Evolutionary conservation across 2,797 vertebrate genomes (phyloP).

Genomic region (Xiphophorus birchmanni): DNA sequence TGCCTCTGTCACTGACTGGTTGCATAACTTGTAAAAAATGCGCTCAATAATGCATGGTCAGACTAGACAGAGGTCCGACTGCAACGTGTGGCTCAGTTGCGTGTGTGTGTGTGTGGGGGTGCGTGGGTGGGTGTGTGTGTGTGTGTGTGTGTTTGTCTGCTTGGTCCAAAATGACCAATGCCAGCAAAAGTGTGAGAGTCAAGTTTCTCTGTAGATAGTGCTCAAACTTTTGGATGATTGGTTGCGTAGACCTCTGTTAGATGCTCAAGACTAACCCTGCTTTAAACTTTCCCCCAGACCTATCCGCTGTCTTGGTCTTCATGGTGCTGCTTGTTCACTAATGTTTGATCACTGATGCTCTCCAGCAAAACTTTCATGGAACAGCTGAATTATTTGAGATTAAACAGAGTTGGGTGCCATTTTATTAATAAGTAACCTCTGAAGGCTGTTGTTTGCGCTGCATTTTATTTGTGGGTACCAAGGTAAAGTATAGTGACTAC

Average conservation of each 20-base stretch:
- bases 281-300: background rate
- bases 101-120: too few relatives aligned
- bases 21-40: slow-evolving; percentile 69
- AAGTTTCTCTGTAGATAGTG: background rate
- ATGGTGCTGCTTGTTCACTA: background rate
- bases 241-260: background rate
- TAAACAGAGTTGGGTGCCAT: background rate
- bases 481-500: background rate
- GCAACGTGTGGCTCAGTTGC: too few relatives aligned
- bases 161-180: background rate
- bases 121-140: too few relatives aligned
- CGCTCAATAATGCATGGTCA: slow-evolving; percentile 76
- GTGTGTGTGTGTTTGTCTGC: too few relatives aligned
- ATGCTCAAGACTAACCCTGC: background rate
- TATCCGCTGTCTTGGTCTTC: background rate
- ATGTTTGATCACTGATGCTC: background rate
- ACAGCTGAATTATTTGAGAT: background rate
- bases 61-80: too few relatives aligned
- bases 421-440: background rate
- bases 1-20: slow-evolving; percentile 36
- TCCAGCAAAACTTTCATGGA: background rate
- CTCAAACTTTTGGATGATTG: background rate
- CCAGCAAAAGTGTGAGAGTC: background rate
- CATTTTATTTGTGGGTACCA: background rate
- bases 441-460: background rate